phyloP scores from a whole-genome alignment of 2,113 vertebrate species.

The Lycaon pictus region DNA sequence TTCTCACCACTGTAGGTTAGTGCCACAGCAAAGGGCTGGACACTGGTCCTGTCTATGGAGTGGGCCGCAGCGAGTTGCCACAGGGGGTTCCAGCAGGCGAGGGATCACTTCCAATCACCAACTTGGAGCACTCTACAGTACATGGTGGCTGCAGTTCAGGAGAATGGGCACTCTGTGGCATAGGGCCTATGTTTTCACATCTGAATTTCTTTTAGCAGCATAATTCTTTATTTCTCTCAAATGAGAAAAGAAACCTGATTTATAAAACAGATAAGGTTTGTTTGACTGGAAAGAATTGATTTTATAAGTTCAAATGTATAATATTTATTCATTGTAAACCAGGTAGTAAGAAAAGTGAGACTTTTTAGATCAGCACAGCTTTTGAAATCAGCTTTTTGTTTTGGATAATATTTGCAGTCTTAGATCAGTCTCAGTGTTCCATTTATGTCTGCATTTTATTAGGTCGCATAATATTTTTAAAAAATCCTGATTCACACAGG shows the following conservation, averaged over 20 bases:
- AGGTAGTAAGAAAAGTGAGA: conserved; percentile 60
- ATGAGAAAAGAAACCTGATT: not conserved
- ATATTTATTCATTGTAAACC: conserved; percentile 60
- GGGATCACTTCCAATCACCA: too few species aligned
- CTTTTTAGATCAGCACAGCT: conserved; percentile 51
- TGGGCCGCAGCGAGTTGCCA: accelerated
- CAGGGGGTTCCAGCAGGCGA: not conserved
- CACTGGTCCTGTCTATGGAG: not conserved
- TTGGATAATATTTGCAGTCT: conserved; percentile 19
- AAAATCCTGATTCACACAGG: not conserved
- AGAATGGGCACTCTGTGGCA: not conserved
- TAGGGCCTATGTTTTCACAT: not conserved
- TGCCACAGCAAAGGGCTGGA: not conserved
- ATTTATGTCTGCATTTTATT: conserved; percentile 59
- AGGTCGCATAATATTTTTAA: not conserved
- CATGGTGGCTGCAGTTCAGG: accelerated
- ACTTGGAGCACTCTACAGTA: not conserved
- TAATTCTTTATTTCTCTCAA: conserved; percentile 42
- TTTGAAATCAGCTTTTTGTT: conserved; percentile 27
- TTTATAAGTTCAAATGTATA: conserved; percentile 66
- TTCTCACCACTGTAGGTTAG: not conserved
- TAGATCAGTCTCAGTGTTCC: conserved; percentile 8
- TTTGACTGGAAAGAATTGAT: conserved; percentile 61
- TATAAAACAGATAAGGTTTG: conserved; percentile 40
- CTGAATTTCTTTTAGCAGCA: not conserved